Base-by-base conservation (phyloP, 1,140 invertebrate genomes). In the Drosophila eugracilis region DNA sequence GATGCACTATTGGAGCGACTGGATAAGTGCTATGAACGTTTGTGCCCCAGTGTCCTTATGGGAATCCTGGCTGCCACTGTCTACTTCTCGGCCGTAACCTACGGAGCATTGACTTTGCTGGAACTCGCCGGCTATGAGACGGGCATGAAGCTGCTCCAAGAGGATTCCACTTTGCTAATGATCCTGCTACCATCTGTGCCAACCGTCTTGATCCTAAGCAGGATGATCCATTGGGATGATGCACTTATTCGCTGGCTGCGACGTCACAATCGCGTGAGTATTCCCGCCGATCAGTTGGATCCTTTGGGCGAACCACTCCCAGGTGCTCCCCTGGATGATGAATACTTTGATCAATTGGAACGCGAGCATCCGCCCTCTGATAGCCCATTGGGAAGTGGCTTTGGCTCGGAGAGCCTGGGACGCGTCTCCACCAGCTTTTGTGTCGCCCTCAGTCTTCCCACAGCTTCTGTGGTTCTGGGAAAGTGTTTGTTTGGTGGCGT, bases 171-270 rank as follows among this genome's bases (percentile, higher is more conserved):
- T 0, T 2, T 78, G 22, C 42, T 88, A 24, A 83, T 88, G 62
- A 83, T 88, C 9, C 28, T 78, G 32, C 36, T 88, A 47, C 83
- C 83, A 0, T 50, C 66, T 30, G 41, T 88, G 19, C 83, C 83
- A 2, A 60, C 52, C 0, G 7, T 70, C 17, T 10, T 88, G 14
- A 36, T 88, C 4, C 28, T 89, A 32, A 24, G 71, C 10, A 57
- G 78, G 4, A n/a, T 34, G 12, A 10, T 84, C 10, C 55, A 50
- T 2, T 88, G 83, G 84, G 75, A 76, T n/a, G 72, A 66, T 28
- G 26, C 6, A 5, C n/a, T 88, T 17, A 39, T 75, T 19, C 62
- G 36, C 10, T 78, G 58, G 74, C 28, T 83, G 54, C 65, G 78
- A 0, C 83, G 84, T 0, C 54, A 34, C 12, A 66, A 59, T 1